Evolutionary conservation across 2,113 vertebrate genomes (phyloP).

Genomic region (Ciconia boyciana): DNA sequence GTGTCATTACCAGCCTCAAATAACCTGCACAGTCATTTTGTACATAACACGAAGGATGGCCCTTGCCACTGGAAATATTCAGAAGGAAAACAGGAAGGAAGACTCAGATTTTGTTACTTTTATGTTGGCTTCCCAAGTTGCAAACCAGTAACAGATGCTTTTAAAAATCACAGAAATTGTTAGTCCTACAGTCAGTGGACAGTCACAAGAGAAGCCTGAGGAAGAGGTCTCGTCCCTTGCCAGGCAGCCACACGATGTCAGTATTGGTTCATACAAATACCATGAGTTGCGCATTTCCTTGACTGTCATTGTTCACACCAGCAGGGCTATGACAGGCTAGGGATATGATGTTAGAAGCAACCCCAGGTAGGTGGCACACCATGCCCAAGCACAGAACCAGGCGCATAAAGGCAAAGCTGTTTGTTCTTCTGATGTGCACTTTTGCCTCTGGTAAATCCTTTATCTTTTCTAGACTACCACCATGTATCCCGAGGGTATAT

Average conservation of each 20-base stretch:
- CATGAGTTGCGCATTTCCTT: not conserved
- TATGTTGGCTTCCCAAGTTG: not conserved
- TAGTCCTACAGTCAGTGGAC: not conserved
- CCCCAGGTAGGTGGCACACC: not conserved
- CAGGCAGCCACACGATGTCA: conserved; percentile 23
- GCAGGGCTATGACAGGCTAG: not conserved
- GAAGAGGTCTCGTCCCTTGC: not conserved
- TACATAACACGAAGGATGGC: rapidly evolving
- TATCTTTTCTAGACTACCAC: not conserved
- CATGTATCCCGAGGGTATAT: not conserved
- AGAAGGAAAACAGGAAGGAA: not conserved
- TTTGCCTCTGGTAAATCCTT: not conserved
- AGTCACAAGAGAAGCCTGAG: not conserved
- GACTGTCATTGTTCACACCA: not conserved
- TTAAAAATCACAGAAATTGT: not conserved
- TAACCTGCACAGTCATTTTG: not conserved
- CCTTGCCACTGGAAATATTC: not conserved
- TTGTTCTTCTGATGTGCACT: not conserved
- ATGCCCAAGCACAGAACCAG: not conserved
- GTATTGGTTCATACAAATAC: not conserved
- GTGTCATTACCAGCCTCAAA: not conserved
- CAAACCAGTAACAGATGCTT: not conserved
- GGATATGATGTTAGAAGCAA: not conserved
- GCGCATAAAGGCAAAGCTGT: not conserved
- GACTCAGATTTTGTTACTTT: not conserved